Conservation (phyloP, 2,888 invertebrate species). For the Cheiracanthium punctorium region DNA sequence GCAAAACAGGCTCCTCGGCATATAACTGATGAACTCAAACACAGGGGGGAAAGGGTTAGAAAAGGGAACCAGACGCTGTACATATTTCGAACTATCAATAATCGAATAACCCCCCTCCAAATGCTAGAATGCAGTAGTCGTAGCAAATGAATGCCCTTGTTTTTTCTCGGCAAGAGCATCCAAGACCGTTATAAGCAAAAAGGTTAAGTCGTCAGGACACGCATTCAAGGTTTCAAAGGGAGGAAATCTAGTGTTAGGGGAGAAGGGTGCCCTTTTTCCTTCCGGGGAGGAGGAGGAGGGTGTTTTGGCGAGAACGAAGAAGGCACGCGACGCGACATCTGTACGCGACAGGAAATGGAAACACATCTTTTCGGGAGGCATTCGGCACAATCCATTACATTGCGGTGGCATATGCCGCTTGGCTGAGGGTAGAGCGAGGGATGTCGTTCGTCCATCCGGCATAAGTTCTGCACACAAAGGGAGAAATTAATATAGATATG, state of each 20-base stretch:
- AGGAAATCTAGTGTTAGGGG: conserved; percentile 60
- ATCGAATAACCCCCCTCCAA: no score
- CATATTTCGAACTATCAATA: no score
- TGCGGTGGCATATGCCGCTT: conserved; percentile 55
- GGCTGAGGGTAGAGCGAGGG: background rate
- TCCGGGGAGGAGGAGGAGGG: conserved; percentile 41
- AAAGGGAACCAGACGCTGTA: no score
- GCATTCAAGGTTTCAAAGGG: conserved; percentile 60
- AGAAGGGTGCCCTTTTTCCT: conserved; percentile 35
- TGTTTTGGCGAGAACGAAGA: conserved; percentile 40
- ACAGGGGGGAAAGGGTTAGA: no score
- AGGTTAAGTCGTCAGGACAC: conserved; percentile 25
- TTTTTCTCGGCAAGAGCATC: conserved; percentile 8
- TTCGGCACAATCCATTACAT: conserved; percentile 66
- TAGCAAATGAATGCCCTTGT: conserved; percentile 4
- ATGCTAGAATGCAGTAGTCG: no score
- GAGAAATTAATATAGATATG: conserved; percentile 1
- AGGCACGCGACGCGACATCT: conserved; percentile 70
- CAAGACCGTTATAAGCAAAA: conserved; percentile 11
- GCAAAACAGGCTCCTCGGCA: no score
- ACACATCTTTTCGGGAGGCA: conserved; percentile 33
- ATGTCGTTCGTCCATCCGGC: background rate
- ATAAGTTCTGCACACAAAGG: conserved; percentile 1
- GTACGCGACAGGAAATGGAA: conserved; percentile 67
- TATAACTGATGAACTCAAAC: no score